A percentile compares a stretch with the other conserved stretches of the same genome.
Conservation (phyloP, 2,888 invertebrate species). For the Cecidostiba fungosa region DNA sequence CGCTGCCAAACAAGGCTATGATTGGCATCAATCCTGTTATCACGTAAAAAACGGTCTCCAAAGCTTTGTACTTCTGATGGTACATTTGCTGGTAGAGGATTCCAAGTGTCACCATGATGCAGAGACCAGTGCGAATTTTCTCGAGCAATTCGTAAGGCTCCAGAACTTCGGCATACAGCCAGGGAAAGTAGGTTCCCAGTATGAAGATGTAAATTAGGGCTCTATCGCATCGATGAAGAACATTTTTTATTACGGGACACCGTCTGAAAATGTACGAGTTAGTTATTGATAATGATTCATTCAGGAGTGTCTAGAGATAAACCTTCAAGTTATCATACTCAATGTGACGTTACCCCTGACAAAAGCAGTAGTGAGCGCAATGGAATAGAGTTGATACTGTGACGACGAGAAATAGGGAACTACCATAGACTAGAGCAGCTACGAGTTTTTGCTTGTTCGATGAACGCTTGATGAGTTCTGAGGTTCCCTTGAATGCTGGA, state of each 20-base stretch:
- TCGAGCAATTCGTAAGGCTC: neutral
- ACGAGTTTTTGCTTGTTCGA: neutral
- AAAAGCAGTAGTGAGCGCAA: neutral
- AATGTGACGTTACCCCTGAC: slow-evolving; percentile 6
- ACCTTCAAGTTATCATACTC: neutral
- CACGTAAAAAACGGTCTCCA: neutral
- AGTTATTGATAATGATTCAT: neutral
- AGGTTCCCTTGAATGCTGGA: too few relatives aligned
- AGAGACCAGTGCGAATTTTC: neutral
- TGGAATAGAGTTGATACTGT: neutral
- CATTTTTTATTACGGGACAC: neutral
- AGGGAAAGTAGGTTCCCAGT: neutral
- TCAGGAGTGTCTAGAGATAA: neutral
- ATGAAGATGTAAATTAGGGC: neutral
- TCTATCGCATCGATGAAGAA: neutral
- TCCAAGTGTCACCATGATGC: neutral
- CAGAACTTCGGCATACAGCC: neutral
- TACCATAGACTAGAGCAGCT: neutral
- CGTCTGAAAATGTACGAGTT: neutral
- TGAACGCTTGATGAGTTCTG: neutral
- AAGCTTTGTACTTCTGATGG: neutral
- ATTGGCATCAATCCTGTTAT: neutral
- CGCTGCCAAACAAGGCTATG: neutral
- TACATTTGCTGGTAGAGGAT: neutral
- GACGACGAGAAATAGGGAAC: neutral